Base-by-base conservation (phyloP, 2,113 vertebrate species). In the Festucalex cinctus region DNA sequence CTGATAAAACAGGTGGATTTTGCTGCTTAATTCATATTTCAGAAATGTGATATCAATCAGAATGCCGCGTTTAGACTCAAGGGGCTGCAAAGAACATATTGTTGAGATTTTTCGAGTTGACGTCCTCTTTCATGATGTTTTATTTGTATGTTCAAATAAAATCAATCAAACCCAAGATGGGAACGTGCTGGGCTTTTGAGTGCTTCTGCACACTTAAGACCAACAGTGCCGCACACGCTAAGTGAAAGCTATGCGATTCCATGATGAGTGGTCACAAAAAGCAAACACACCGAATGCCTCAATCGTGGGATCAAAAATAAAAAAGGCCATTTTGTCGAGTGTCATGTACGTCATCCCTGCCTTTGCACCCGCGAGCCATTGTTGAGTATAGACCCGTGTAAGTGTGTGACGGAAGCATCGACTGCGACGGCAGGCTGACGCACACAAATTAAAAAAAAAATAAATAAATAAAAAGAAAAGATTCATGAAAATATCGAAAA, bases 401-500 rank as follows among this genome's bases (percentile, higher is more conserved):
- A 75, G 35, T 69, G 59, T 22, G 43, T 7, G 70, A 62, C n/a
- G 49, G 37, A 64, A 71, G 76, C 68, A 68, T 75, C 66, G 65
- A 43, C 61, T 63, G 66, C 58, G 61, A 66, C 57, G 72, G 70
- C 73, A 75, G 49, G 68, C 65, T 46, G 65, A 81, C 65, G 68
- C 70, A 65, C 59, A 72, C n/a, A n/a, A n/a, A n/a, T n/a, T n/a
- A n/a, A n/a, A n/a, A n/a, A n/a, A n/a, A n/a, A n/a, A n/a, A n/a
- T n/a, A n/a, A n/a, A n/a, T n/a, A n/a, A n/a, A n/a, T n/a, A n/a
- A n/a, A n/a, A n/a, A 19, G 71, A 83, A 85, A 74, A 86, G 78
- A 76, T 78, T 73, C 17, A 71, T 70, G 83, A 82, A 86, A 86
- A 75, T 79, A 77, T 75, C 76, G 68, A 87, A 88, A 84, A 86